Conservation (phyloP, 2,888 invertebrate species). For the Ischnus inquisitorius region DNA sequence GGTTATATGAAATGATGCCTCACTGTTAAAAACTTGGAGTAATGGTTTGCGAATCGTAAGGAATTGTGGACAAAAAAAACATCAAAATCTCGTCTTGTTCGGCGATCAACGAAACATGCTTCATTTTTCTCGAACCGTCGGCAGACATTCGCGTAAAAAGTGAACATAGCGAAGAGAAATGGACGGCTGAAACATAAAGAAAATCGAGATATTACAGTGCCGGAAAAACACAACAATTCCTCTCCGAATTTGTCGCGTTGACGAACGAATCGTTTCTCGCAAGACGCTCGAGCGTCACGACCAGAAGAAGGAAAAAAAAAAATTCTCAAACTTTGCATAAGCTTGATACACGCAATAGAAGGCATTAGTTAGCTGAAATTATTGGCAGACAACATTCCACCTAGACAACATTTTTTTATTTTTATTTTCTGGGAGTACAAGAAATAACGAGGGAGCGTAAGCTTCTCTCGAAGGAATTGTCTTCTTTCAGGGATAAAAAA, state of each 20-base stretch:
- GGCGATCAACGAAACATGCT: slow-evolving; percentile 12
- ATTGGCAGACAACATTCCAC: not conserved
- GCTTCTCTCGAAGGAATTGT: not conserved
- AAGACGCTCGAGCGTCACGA: slow-evolving; percentile 39
- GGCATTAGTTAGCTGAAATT: slow-evolving; percentile 72
- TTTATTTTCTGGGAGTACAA: not conserved
- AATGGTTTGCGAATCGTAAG: slow-evolving; percentile 65
- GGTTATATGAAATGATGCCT: slow-evolving; percentile 85
- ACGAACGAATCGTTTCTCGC: slow-evolving; percentile 3
- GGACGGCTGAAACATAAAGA: not conserved
- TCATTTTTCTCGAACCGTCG: not conserved
- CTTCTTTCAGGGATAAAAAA: not conserved
- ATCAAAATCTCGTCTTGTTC: not conserved
- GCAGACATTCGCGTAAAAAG: not conserved
- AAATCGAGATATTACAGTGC: not conserved
- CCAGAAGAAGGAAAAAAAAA: not conserved
- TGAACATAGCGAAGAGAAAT: not conserved
- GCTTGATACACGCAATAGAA: slow-evolving; percentile 73
- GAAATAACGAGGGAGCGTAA: no score
- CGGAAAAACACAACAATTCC: not conserved
- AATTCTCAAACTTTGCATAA: slow-evolving; percentile 80
- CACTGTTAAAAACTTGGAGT: slow-evolving; percentile 73
- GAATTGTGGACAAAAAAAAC: not conserved
- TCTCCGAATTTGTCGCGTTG: not conserved
- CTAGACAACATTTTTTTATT: not conserved